Base-by-base conservation (phyloP, 2,113 vertebrate species). In the Ranitomeya variabilis region DNA sequence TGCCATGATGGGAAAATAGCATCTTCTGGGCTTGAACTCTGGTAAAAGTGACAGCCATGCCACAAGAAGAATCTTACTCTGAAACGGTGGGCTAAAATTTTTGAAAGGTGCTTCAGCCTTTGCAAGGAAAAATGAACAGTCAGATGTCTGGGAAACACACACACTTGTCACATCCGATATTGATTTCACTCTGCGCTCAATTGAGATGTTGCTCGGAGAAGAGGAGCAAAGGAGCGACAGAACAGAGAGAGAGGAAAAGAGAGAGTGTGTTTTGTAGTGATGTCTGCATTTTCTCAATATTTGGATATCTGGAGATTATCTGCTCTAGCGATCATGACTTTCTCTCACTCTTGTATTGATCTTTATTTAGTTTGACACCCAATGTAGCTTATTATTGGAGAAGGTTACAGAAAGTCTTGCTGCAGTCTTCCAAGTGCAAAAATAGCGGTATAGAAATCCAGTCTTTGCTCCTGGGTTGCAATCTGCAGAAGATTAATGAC, bases 21-120 rank as follows among this genome's bases (percentile, higher is more conserved):
- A 93, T 92, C 92, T 93, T 92, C 26, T 93, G 95, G 92, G 92
- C 95, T 92, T 93, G 94, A 96, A 95, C 94, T 92, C 95, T 95
- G 95, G 93, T 93, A 95, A 94, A 95, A 95, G 95, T 97, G 97
- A 98, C 98, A 98, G 95, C 93, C 94, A 95, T 97, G 97, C 96
- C 96, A 98, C 95, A 96, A 94, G 91, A 95, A 97, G 98, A 95
- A 45, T 96, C 94, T 94, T 94, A 94, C 94, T 97, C 94, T 95
- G 92, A 95, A 95, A 94, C 92, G 94, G 93, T 93, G 90, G 92
- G 94, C 93, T 95, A 94, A 95, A 96, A 96, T 93, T 96, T 96
- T 95, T 96, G 96, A 95, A 95, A 96, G 96, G 95, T 94, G 93
- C 94, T 93, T 91, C 92, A 95, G 91, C 91, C 95, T 95, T 96